phyloP scores from a whole-genome alignment of 2,797 vertebrate genomes.

The Siniperca scherzeri region DNA sequence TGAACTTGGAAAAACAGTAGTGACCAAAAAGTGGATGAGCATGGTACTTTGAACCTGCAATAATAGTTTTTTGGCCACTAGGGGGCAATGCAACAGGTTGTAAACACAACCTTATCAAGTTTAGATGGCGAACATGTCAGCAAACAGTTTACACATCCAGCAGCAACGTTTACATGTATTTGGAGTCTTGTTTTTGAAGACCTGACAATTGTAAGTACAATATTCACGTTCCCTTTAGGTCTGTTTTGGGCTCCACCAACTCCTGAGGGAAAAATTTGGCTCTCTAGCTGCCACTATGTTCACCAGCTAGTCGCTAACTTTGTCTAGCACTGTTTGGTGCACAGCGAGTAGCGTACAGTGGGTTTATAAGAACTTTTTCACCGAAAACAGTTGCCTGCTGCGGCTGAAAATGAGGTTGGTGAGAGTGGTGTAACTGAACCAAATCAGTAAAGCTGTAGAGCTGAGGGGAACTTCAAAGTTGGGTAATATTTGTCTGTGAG shows the following conservation, averaged over 20 bases:
- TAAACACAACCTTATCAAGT: not conserved
- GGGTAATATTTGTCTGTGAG: not conserved
- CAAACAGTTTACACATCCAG: not conserved
- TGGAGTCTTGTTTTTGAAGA: not conserved
- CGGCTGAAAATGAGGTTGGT: not conserved
- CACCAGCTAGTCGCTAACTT: not conserved
- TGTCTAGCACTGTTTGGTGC: not conserved
- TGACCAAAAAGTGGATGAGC: constrained; percentile 12
- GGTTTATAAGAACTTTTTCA: not conserved
- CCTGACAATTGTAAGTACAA: not conserved
- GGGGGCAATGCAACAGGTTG: not conserved
- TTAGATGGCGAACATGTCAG: not conserved
- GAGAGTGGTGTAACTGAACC: not conserved
- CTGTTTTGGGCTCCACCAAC: not conserved
- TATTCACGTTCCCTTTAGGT: not conserved
- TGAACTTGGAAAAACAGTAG: not conserved
- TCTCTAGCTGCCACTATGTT: not conserved
- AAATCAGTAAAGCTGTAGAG: not conserved
- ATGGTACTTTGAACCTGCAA: not conserved
- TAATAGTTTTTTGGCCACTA: not conserved
- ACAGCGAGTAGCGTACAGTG: not conserved
- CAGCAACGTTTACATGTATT: not conserved
- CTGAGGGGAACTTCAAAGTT: not conserved
- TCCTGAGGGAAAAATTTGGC: not conserved
- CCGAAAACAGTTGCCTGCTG: not conserved